Base-by-base conservation (phyloP, 2,113 vertebrate genomes). In the Carassius carassius region DNA sequence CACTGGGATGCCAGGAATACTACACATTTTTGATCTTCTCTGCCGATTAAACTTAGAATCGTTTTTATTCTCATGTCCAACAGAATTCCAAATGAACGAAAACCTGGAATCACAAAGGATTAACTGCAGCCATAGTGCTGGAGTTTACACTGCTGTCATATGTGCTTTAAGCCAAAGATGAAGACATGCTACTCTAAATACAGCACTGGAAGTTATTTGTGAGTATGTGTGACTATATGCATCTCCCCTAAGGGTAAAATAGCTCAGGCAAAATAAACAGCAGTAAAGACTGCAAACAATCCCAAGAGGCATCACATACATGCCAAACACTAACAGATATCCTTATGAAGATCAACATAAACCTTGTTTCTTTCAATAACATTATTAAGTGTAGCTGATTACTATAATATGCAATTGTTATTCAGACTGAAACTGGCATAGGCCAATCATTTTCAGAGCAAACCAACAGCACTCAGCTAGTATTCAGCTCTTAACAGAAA, bases 1-100 rank as follows among this genome's bases (percentile, higher is more conserved):
- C 44, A 56, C n/a, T 63, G 29, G 65, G 73, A 90, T 88, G 69
- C 74, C 78, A 56, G 62, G 41, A 84, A 85, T 79, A 83, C 49
- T 70, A n/a, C 41, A 82, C 83, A 85, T 76, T 84, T 74, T 60
- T 54, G 32, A 67, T 44, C 14, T n/a, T 81, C 84, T 72, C 62
- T 41, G 8, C 60, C 32, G 2, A 56, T 44, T 79, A 81, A 32
- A 67, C 37, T 35, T 32, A 60, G 49, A 62, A 54, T 63, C 37
- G 54, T 1, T 16, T 51, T 80, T 76, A 47, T 41, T 80, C 65
- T 72, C 35, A 25, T 12, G 37, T 63, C 72, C 12, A 23, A 21
- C 63, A 86, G 49, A 19, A 65, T 51, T 47, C 78, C 17, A 4
- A 37, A 65, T 69, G n/a, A 54, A 13, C 25, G 21, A 56, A 63